phyloP scores from a whole-genome alignment of 2,797 vertebrate species.

The Glossophaga mutica region DNA sequence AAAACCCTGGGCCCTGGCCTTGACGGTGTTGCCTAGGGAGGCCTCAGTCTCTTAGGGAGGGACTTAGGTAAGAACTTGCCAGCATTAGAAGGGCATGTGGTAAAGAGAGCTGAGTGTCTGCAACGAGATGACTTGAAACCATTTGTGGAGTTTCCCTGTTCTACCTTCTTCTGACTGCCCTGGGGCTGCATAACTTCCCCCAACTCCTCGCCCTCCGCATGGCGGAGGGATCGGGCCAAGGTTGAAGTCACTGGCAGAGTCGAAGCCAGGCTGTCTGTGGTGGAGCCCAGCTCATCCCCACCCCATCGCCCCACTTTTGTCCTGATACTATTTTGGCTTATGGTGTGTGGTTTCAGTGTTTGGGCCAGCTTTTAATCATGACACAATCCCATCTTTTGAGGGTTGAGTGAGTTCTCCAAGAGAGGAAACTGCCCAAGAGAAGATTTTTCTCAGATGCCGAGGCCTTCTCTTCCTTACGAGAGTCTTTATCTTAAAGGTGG shows the following conservation, averaged over 20 bases:
- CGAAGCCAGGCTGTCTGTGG: constrained; percentile 50
- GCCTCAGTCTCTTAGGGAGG: not conserved
- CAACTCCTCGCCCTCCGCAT: not conserved
- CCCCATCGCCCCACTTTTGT: not conserved
- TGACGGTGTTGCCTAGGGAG: not conserved
- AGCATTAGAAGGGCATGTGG: not conserved
- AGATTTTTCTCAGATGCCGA: constrained; percentile 3
- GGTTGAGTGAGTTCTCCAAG: not conserved
- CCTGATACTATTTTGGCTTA: constrained; percentile 54
- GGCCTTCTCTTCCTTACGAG: constrained; percentile 16
- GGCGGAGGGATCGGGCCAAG: constrained; percentile 17
- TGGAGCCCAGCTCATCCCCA: constrained; percentile 36
- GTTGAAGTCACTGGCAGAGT: constrained; percentile 58
- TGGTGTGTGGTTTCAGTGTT: constrained; percentile 55
- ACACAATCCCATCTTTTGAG: constrained; percentile 29
- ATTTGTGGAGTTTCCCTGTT: not conserved
- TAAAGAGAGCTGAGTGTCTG: not conserved
- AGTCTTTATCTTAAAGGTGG: constrained; percentile 31
- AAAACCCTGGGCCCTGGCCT: not conserved
- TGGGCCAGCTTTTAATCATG: constrained; percentile 52
- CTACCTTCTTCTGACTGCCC: not conserved
- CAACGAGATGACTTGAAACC: not conserved
- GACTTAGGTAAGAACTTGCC: not conserved
- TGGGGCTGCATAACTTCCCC: not conserved
- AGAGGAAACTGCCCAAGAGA: constrained; percentile 38